Evolutionary conservation across 2,113 vertebrate species (phyloP), one percentile per base, ranked within the genome.

Genomic region (Chroicocephalus ridibundus): DNA sequence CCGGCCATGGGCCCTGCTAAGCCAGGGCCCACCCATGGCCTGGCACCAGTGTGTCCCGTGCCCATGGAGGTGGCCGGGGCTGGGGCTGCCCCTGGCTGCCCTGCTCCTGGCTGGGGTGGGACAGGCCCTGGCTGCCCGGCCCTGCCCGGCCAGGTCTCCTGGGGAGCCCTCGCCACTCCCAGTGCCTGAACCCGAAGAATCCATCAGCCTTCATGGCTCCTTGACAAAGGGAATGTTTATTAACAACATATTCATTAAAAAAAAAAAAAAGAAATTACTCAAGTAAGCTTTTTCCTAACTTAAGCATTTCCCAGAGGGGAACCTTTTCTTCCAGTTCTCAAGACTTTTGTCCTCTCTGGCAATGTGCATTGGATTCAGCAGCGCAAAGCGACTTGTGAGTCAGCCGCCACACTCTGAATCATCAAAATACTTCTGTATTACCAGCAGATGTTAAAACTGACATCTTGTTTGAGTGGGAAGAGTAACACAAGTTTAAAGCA

Each of bases 11-110:
- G 7, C 9, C 13, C 52, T 7, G 2, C 32, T 32, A 26, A 62
- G 32, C 19, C 0, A 2, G 20, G 55, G 55, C 38, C 25, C 12
- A 66, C 27, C 12, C 6, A 5, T 0, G 0, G 34, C 26, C 17
- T 0, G 3, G 15, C 36, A 5, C 77, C n/a, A 31, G 26, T 13
- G 40, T 1, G 0, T 26, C 26, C 14, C 5, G 1, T 40, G 49
- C 40, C 38, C 44, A 55, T 22, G 11, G 14, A 26, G 20, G 7
- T 64, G 52, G 29, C 44, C 7, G 32, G 54, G 38, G 20, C 66
- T 61, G 49, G 34, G 55, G 22, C 21, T 91, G 24, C 20, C 27
- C 13, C n/a, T 3, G 3, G 13, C 47, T 52, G 20, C 32, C 14
- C 18, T 11, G 40, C 46, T 88, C 2, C 42, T 71, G 65, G 5